Evolutionary conservation across 2,888 invertebrate species (phyloP).

Genomic region (Scaptomyza cyrtandrae): DNA sequence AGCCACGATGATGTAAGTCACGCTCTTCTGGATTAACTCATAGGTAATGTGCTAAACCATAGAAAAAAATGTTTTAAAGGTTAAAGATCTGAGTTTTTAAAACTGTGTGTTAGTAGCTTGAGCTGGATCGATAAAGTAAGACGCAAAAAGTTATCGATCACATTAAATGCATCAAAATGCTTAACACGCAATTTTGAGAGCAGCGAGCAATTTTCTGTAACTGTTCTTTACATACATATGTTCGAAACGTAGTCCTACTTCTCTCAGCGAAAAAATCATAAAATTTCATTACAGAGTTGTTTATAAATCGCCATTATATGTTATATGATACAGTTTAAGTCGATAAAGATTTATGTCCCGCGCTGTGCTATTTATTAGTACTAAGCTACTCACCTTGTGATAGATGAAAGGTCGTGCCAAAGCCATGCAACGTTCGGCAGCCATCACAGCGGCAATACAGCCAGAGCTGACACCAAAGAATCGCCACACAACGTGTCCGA

Average conservation of each 20-base stretch:
- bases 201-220: neutral
- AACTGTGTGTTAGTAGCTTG: neutral
- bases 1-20: slow-evolving; percentile 89
- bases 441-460: slow-evolving; percentile 95
- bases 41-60: slow-evolving; percentile 89
- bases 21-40: slow-evolving; percentile 89
- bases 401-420: slow-evolving; percentile 94
- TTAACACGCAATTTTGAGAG: neutral
- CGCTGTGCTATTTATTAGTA: neutral
- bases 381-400: slow-evolving; percentile 88
- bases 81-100: neutral
- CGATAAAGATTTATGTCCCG: neutral
- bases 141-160: neutral
- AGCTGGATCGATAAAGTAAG: neutral
- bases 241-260: neutral
- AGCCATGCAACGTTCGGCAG: slow-evolving; percentile 93
- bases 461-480: slow-evolving; percentile 94
- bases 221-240: neutral
- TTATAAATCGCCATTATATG: neutral
- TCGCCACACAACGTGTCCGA: slow-evolving; percentile 88
- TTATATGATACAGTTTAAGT: neutral
- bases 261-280: neutral
- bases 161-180: neutral
- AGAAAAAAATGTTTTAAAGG: neutral
- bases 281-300: neutral